Conservation (phyloP, 2,888 invertebrate genomes). For the Lordiphosa fenestrarum region DNA sequence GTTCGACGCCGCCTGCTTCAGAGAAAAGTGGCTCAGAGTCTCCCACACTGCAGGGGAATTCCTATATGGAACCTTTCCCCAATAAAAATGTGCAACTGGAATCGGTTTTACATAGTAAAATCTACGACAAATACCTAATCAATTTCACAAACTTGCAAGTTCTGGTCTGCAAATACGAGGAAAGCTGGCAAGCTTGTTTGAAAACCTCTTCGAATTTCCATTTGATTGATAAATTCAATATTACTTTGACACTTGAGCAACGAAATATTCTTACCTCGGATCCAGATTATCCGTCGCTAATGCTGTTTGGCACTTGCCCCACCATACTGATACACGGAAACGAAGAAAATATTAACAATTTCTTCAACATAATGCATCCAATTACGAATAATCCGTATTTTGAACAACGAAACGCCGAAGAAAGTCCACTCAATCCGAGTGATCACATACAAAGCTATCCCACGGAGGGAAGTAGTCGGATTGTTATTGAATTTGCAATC, state of each 20-base stretch:
- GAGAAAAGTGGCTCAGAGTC: constrained; percentile 83
- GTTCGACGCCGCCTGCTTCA: constrained; percentile 92
- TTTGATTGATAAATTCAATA: constrained; percentile 90
- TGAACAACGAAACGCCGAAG: constrained; percentile 22
- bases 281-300: constrained; percentile 92
- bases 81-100: constrained; percentile 84
- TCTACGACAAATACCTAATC: constrained; percentile 89
- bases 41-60: constrained; percentile 77
- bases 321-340: constrained; percentile 93
- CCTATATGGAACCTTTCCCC: constrained; percentile 83
- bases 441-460: constrained; percentile 36
- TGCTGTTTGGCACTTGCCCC: constrained; percentile 91
- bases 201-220: constrained; percentile 92
- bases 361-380: constrained; percentile 82
- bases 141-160: constrained; percentile 92
- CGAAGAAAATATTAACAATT: constrained; percentile 90
- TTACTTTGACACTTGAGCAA: constrained; percentile 87
- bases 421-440: constrained; percentile 23
- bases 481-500: constrained; percentile 92
- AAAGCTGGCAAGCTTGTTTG: constrained; percentile 93
- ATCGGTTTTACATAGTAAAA: constrained; percentile 84
- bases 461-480: constrained; percentile 82
- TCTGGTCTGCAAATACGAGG: constrained; percentile 91
- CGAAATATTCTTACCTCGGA: constrained; percentile 90
- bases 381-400: constrained; percentile 47